Base-by-base conservation (phyloP, 2,113 vertebrate species). In the Chaetodon auriga region DNA sequence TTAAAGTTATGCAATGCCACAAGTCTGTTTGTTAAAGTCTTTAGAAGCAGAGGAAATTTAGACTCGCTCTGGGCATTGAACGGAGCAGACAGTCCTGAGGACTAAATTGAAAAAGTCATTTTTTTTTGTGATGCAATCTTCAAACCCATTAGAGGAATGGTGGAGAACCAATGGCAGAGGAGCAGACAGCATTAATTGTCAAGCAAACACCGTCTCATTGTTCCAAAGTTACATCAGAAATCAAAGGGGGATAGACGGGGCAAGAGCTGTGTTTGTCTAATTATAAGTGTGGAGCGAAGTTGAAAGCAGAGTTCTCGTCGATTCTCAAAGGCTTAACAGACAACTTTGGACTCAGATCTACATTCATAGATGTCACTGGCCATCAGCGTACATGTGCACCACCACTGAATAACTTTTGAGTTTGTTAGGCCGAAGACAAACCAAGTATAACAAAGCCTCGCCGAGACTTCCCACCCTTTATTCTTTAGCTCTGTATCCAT, bases 221-320 rank as follows among this genome's bases (percentile, higher is more conserved):
- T 85, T 78, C 15, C 60, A 80, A 41, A 68, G 74, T 92, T 92
- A 72, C 87, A 86, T 91, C 88, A 89, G 83, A 85, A 80, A 84
- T 87, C 66, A 88, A 89, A 87, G 75, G 54, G 54, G 58, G 18
- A 49, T 10, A 63, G 53, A 43, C 12, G 19, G 54, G 57, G 80
- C 72, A 38, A 36, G 70, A 81, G 43, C 63, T 71, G 11, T 43
- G 68, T 81, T 80, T 79, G 63, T 84, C 57, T 82, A 81, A 83
- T 83, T 87, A 68, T 58, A 78, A 54, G n/a, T 38, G 49, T 65
- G 77, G 72, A 78, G 45, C 23, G 38, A 81, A 63, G 78, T 65
- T 78, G 64, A 79, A 70, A 46, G 74, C 41, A 75, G 18, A 51
- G 75, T 51, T 69, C 60, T 66, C 63, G 48, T 76, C 72, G 62